phyloP scores from a whole-genome alignment of 2,113 vertebrate species.

The Poeciliopsis retropinna region DNA sequence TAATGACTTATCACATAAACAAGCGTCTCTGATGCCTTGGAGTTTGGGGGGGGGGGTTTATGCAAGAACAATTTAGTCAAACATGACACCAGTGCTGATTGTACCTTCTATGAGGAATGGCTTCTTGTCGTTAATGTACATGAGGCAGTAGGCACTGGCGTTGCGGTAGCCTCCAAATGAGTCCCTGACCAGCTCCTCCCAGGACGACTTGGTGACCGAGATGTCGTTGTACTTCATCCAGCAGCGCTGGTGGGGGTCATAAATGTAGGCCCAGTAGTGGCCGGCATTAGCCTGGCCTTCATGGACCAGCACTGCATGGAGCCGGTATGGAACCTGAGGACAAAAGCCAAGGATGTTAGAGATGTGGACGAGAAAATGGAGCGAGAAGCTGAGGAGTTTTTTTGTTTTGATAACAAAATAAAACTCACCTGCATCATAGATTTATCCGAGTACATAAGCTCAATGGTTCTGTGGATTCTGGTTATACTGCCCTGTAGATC shows the following conservation, averaged over 20 bases:
- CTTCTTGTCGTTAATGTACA: conserved; percentile 98
- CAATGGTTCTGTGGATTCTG: conserved; percentile 96
- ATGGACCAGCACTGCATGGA: conserved; percentile 96
- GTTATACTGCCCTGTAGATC: conserved; percentile 97
- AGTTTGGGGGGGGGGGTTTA: not conserved
- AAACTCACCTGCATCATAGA: conserved; percentile 92
- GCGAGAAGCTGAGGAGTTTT: not conserved
- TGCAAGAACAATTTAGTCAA: not conserved
- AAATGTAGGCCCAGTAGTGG: conserved; percentile 99
- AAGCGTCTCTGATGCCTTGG: not conserved
- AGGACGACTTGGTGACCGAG: conserved; percentile 95
- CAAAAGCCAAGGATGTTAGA: not conserved
- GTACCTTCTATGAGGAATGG: conserved; percentile 96
- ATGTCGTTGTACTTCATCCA: conserved; percentile 99
- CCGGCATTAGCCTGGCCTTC: conserved; percentile 98
- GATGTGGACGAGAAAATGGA: not conserved
- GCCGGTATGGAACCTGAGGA: conserved; percentile 91
- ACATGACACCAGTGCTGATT: not conserved
- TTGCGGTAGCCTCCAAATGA: conserved; percentile 98
- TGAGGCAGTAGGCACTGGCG: conserved; percentile 97
- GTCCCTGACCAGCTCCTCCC: conserved; percentile 97
- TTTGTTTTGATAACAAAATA: not conserved
- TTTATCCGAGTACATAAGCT: conserved; percentile 98
- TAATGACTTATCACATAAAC: too few species aligned
- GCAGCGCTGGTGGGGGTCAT: conserved; percentile 89